phyloP scores from a whole-genome alignment of 2,113 vertebrate species.

The human region GRCh38 chrX:34211001-34211500 shows the following conservation, averaged over 20 bases:
- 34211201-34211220: neutral
- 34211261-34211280: neutral
- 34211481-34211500: neutral
- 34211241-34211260: neutral
- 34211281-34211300: neutral
- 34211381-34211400: neutral
- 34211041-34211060: neutral
- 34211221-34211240: neutral
- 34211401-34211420: neutral
- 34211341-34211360: neutral
- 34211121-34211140: neutral
- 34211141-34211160: neutral
- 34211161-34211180: neutral
- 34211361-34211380: neutral
- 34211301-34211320: neutral
- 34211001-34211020: neutral
- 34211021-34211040: neutral
- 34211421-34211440: neutral
- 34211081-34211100: neutral
- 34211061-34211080: neutral
- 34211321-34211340: neutral
- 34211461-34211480: neutral
- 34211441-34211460: neutral
- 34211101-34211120: neutral
- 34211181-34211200: neutral